Conservation (phyloP, 2,113 vertebrate species). For the Oncorhynchus mykiss region DNA sequence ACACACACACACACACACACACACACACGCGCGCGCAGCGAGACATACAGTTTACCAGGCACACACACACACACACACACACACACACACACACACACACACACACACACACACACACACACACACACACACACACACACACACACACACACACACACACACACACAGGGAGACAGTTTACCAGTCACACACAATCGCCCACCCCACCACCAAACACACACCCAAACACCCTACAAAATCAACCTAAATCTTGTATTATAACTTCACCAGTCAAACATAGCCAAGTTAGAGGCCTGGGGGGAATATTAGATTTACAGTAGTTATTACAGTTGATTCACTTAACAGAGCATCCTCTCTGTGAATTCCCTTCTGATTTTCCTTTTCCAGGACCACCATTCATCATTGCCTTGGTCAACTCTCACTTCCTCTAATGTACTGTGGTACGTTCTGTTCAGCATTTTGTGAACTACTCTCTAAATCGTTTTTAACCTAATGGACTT, state of each 20-base stretch:
- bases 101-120: too few relatives aligned
- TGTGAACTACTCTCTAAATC: too few relatives aligned
- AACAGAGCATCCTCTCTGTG: not conserved
- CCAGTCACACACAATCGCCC: not conserved
- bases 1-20: not conserved
- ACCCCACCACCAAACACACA: slow-evolving; percentile 3
- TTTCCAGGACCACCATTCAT: too few relatives aligned
- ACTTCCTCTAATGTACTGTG: too few relatives aligned
- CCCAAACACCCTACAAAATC: not conserved
- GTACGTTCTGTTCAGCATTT: too few relatives aligned
- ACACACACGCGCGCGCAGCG: not conserved
- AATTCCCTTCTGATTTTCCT: too few relatives aligned
- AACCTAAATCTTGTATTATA: not conserved
- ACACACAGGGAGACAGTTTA: not conserved
- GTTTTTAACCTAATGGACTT: too few relatives aligned
- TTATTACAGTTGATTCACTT: not conserved
- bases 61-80: too few relatives aligned
- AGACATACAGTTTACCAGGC: too few relatives aligned
- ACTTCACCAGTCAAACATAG: not conserved
- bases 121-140: too few relatives aligned
- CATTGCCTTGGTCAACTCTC: too few relatives aligned
- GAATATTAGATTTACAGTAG: not conserved
- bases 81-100: too few relatives aligned
- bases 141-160: slow-evolving; percentile 1
- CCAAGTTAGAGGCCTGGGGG: not conserved